Evolutionary conservation across 2,888 invertebrate species (phyloP).

Genomic region (Ectropis crepuscularia): DNA sequence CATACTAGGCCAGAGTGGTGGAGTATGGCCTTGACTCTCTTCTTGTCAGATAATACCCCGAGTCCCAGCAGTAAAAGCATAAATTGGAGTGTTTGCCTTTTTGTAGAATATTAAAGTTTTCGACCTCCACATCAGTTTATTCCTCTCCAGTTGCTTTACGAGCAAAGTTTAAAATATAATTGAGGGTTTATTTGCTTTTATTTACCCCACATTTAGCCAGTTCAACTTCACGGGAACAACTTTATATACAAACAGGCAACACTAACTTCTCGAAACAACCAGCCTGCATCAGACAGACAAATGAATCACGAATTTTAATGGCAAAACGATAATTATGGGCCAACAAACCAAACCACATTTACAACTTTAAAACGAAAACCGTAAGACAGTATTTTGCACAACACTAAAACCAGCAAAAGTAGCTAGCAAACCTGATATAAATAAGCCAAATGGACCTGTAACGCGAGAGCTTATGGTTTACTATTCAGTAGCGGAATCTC

Average conservation of each 20-base stretch:
- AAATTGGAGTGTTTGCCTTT: too few relatives aligned
- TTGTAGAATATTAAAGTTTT: too few relatives aligned
- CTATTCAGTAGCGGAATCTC: slow-evolving; percentile 2
- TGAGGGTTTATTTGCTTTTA: background rate
- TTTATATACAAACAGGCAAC: slow-evolving; percentile 23
- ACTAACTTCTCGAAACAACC: slow-evolving; percentile 34
- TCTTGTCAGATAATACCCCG: too few relatives aligned
- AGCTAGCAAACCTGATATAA: slow-evolving; percentile 1
- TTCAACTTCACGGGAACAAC: slow-evolving; percentile 13
- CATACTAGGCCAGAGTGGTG: too few relatives aligned
- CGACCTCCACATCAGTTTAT: too few relatives aligned
- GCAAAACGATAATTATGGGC: slow-evolving; percentile 34
- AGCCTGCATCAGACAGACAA: slow-evolving; percentile 39
- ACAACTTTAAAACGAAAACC: slow-evolving; percentile 1
- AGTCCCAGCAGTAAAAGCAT: too few relatives aligned
- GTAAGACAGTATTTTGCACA: slow-evolving; percentile 11
- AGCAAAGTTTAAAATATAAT: slow-evolving; percentile 1
- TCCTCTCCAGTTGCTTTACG: background rate
- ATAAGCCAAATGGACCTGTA: slow-evolving; percentile 17
- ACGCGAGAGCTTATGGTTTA: slow-evolving; percentile 8
- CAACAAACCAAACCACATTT: slow-evolving; percentile 4
- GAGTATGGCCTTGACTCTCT: too few relatives aligned
- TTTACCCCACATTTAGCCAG: slow-evolving; percentile 10
- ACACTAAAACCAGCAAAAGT: background rate
- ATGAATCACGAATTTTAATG: slow-evolving; percentile 39